Evolutionary conservation across 2,113 vertebrate genomes (phyloP), one percentile per base, ranked within the genome.

Genomic region (Carettochelys insculpta): DNA sequence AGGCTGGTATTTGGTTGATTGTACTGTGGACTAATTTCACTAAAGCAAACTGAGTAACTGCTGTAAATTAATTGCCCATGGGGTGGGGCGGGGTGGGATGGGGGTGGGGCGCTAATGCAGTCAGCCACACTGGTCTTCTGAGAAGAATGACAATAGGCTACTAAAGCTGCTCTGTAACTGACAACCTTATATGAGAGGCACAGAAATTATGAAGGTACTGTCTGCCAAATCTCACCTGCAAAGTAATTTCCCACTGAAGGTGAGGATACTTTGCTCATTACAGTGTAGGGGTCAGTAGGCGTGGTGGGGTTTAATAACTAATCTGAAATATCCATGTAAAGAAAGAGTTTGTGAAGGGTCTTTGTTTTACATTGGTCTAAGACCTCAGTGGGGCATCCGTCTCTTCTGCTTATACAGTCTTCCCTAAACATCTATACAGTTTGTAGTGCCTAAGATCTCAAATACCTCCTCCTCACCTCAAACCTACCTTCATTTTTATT

Each of bases 111-210:
- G 85, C 68, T 82, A 43, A 3, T n/a, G 14, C 3, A 3, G 25
- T 24, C 25, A 51, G 8, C 1, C 0, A 9, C 9, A 5, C 77
- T 85, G 85, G 53, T 10, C 8, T 27, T 51, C 3, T 0, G 25
- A n/a, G 25, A 24, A 84, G 7, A 10, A 47, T 13, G 16, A 5
- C 27, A 75, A 65, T 51, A 8, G 50, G 52, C 52, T 56, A 47
- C 11, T 1, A 43, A 61, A 17, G 4, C 1, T 29, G 52, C 84
- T 79, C 75, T 73, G 52, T 73, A 86, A 8, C 29, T 50, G 4
- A 3, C 22, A 83, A 6, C 3, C 54, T 87, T 73, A 71, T 8
- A 2, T 31, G 71, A 75, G 41, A 75, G 45, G 41, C 25, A 45
- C 71, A 75, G 41, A 75, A 10, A 45, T 22, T 7, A 45, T 25